Evolutionary conservation across 2,888 invertebrate genomes (phyloP), one percentile per base, ranked within the genome.

Genomic region (Xylocampa areola): DNA sequence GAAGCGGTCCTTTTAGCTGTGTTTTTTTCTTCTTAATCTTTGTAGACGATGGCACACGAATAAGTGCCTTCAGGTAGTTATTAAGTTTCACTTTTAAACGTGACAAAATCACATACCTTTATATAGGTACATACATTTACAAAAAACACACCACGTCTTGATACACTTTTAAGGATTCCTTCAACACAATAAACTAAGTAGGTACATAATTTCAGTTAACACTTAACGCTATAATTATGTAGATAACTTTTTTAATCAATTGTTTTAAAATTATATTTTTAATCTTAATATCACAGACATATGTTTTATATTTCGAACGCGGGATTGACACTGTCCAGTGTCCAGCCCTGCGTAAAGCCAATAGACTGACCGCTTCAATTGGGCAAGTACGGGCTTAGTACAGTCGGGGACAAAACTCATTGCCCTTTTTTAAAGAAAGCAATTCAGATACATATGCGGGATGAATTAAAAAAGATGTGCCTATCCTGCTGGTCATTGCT

Each of bases 361-460:
- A 61, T 67, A 67, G 48, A 67, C 67, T 70, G 53, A 40, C 51
- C 52, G 35, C 40, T 50, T 57, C 73, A 73, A 70, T 70, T 73
- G 67, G 52, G 43, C 53, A 47, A 73, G 54, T 60, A 47, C 19
- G 6, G 19, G 25, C 25, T 10, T 40, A 25, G 65, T 11, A 68
- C 64, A 49, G 14, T 70, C 52, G 57, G 2, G 7, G 3, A 63
- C 57, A 73, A 60, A 65, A 72, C 30, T 8, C 21, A 39, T 39
- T 27, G 6, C 16, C 11, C 1, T 13, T 32, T 47, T 8, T 8
- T 4, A 5, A 25, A 8, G 10, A 6, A 8, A 1, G n/a, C n/a
- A n/a, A n/a, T n/a, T n/a, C n/a, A n/a, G n/a, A n/a, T n/a, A n/a
- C n/a, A n/a, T n/a, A n/a, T n/a, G n/a, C n/a, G n/a, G n/a, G n/a